Percentiles rank a stretch among this genome's conserved stretches.
phyloP scores from a whole-genome alignment of 2,113 vertebrate species.

The Artemisiospiza belli region DNA sequence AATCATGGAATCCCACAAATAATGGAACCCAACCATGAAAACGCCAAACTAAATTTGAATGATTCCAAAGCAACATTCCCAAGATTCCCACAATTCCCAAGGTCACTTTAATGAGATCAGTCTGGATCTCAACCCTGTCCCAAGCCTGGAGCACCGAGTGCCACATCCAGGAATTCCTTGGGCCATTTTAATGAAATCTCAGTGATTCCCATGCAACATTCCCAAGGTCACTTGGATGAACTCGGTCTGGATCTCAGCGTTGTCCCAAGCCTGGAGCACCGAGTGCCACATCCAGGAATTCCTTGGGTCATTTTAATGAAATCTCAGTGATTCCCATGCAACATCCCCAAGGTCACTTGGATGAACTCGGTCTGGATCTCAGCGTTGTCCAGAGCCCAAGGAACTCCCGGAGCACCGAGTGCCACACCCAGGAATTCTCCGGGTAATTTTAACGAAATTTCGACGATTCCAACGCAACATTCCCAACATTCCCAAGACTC shows the following conservation, averaged over 20 bases:
- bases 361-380: neutral
- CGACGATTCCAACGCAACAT: fast-evolving
- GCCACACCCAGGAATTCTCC: neutral
- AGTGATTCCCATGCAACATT: fast-evolving
- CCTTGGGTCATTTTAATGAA: too few relatives aligned
- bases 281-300: neutral
- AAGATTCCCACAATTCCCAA: neutral
- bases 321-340: fast-evolving
- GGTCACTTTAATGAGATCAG: fast-evolving
- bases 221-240: neutral
- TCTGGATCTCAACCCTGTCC: neutral
- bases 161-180: neutral
- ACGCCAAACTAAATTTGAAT: too few relatives aligned
- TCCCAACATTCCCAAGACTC: neutral
- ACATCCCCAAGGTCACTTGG: neutral
- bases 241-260: neutral
- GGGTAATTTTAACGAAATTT: neutral
- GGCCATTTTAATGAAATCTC: neutral
- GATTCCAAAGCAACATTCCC: neutral
- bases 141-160: neutral
- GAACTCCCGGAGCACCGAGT: neutral
- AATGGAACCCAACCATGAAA: fast-evolving
- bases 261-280: too few relatives aligned
- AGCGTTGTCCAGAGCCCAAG: too few relatives aligned
- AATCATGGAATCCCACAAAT: neutral